Conservation (phyloP, 2,113 vertebrate genomes). For the Melanerpes formicivorus region DNA sequence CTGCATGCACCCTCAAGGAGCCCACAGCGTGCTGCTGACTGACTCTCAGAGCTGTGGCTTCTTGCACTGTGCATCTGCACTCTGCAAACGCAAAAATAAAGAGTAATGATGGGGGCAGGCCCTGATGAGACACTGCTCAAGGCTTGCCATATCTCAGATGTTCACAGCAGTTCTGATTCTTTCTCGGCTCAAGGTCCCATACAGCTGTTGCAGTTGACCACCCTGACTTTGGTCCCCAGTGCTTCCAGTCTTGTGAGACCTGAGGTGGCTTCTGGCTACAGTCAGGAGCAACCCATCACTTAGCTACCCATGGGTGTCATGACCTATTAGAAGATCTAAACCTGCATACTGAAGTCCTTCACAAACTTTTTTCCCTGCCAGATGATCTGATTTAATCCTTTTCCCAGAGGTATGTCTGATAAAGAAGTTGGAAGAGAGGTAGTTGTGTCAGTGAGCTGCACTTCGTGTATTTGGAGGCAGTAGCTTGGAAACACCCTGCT, state of each 20-base stretch:
- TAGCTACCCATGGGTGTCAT: background rate
- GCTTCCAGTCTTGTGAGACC: background rate
- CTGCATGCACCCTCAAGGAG: background rate
- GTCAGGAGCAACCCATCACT: background rate
- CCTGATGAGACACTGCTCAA: background rate
- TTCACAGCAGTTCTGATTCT: background rate
- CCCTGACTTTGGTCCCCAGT: background rate
- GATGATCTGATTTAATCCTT: background rate
- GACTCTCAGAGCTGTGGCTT: background rate
- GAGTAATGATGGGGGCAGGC: background rate
- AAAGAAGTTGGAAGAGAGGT: background rate
- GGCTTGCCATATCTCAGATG: background rate
- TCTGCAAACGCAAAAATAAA: background rate
- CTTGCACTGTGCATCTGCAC: background rate
- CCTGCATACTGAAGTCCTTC: background rate
- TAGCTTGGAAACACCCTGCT: background rate
- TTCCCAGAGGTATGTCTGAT: background rate
- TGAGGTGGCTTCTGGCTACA: background rate
- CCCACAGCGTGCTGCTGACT: rapidly evolving
- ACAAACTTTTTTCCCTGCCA: background rate
- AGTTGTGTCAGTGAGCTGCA: background rate
- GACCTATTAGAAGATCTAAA: background rate
- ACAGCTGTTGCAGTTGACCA: rapidly evolving
- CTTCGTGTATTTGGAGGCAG: background rate
- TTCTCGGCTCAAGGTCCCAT: background rate